phyloP scores from a whole-genome alignment of 64 coral and sea anemone genomes.

The Montipora sp. region DNA sequence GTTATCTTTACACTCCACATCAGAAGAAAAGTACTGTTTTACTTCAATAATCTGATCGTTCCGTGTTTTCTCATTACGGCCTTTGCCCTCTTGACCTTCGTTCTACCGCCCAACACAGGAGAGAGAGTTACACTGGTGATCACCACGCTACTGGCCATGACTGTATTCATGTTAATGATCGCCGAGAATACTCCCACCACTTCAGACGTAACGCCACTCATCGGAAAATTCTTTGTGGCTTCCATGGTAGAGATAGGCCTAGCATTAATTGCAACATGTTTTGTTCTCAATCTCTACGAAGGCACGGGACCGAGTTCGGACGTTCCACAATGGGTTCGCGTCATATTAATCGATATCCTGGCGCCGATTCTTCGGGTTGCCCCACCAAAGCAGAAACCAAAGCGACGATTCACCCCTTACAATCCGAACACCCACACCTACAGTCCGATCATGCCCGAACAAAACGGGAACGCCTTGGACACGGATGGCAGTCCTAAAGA shows the following conservation, averaged over 20 bases:
- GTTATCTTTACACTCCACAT: slow-evolving; percentile 90
- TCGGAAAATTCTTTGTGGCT: slow-evolving; percentile 98
- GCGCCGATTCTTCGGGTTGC: slow-evolving; percentile 78
- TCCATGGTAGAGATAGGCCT: slow-evolving; percentile 98
- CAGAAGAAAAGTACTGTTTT: slow-evolving; percentile 92
- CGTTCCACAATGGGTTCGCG: slow-evolving; percentile 75
- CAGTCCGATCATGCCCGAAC: slow-evolving; percentile 72
- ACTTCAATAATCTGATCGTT: slow-evolving; percentile 96
- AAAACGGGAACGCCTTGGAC: slow-evolving; percentile 84
- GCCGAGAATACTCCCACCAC: slow-evolving; percentile 97
- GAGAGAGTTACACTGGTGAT: slow-evolving; percentile 98
- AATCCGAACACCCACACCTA: slow-evolving; percentile 50
- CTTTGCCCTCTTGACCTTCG: slow-evolving; percentile 93
- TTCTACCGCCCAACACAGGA: slow-evolving; percentile 93
- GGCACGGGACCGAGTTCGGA: slow-evolving; percentile 72
- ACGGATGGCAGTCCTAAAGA: slow-evolving; percentile 72
- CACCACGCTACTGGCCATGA: slow-evolving; percentile 92
- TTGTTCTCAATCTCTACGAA: slow-evolving; percentile 91
- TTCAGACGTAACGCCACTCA: slow-evolving; percentile 94
- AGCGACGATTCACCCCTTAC: slow-evolving; percentile 61
- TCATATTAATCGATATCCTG: slow-evolving; percentile 68
- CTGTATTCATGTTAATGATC: slow-evolving; percentile 99
- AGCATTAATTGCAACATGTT: slow-evolving; percentile 90
- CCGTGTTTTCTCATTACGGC: slow-evolving; percentile 96
- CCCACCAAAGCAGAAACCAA: slow-evolving; percentile 65